Percentiles rank a stretch among this genome's conserved stretches.
Conservation (phyloP, 2,888 invertebrate species). For the Drosophila phalerata region DNA sequence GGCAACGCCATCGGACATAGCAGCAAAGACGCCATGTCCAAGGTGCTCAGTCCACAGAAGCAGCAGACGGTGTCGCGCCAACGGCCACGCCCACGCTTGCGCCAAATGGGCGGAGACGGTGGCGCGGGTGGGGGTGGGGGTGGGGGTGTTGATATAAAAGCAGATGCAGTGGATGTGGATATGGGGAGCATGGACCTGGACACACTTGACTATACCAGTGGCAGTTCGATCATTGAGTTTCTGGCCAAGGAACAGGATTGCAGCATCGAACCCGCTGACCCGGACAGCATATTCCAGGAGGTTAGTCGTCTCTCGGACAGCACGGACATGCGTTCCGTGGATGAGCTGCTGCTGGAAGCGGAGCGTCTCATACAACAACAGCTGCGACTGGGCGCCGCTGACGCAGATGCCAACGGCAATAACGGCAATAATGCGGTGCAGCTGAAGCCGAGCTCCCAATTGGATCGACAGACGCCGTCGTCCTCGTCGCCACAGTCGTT, state of each 20-base stretch:
- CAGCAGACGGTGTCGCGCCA: constrained; percentile 37
- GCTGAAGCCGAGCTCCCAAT: neutral
- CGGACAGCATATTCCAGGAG: constrained; percentile 90
- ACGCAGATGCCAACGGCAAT: neutral
- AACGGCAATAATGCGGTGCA: neutral
- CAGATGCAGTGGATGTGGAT: constrained; percentile 10
- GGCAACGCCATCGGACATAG: neutral
- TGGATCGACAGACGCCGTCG: constrained; percentile 26
- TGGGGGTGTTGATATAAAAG: neutral
- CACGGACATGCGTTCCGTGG: constrained; percentile 86
- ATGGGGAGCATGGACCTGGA: constrained; percentile 23
- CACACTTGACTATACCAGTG: constrained; percentile 79
- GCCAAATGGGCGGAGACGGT: constrained; percentile 35
- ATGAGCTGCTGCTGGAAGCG: constrained; percentile 88
- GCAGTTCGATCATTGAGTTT: constrained; percentile 85
- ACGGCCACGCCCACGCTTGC: constrained; percentile 45
- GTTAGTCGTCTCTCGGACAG: constrained; percentile 88
- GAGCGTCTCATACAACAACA: constrained; percentile 86
- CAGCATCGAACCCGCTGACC: constrained; percentile 86
- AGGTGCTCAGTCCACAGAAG: constrained; percentile 73
- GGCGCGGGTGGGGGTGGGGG: no score
- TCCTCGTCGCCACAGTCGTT: constrained; percentile 54
- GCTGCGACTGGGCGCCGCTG: constrained; percentile 53
- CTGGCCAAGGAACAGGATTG: constrained; percentile 84
- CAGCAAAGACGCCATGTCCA: constrained; percentile 64